Conservation (phyloP, 2,888 invertebrate genomes). For the Epinotia nisella region DNA sequence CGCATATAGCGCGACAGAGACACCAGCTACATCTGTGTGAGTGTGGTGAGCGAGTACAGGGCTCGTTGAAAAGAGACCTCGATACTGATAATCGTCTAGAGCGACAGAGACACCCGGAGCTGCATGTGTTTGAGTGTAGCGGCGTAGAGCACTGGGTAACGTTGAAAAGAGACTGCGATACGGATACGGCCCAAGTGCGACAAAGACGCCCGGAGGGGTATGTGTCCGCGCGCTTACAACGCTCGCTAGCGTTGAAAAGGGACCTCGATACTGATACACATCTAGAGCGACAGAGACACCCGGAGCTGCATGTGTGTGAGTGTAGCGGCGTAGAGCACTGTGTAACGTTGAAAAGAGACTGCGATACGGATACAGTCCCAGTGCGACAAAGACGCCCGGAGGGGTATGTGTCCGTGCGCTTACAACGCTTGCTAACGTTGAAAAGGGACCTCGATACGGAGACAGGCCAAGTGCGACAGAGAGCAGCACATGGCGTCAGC, state of each 20-base stretch:
- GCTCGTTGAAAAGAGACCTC: neutral
- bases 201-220: neutral
- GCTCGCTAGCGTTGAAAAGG: neutral
- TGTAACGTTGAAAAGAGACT: neutral
- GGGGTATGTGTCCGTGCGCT: too few species aligned
- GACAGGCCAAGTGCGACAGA: neutral
- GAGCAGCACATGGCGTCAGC: slow-evolving; percentile 52
- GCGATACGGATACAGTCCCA: neutral
- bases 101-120: neutral
- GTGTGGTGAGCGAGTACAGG: too few species aligned
- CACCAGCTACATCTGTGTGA: neutral
- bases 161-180: neutral
- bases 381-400: neutral
- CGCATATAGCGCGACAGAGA: neutral
- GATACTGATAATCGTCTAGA: neutral
- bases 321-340: too few species aligned
- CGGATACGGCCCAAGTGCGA: neutral
- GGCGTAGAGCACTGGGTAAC: neutral
- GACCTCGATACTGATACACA: neutral
- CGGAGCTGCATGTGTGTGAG: too few species aligned
- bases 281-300: too few species aligned
- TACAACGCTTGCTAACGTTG: neutral
- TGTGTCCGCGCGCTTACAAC: too few species aligned
- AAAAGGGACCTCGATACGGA: neutral
- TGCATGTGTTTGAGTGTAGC: too few species aligned